Percentiles rank a stretch among this genome's conserved stretches.
Evolutionary conservation across 2,113 vertebrate genomes (phyloP).

Genomic region (Phycodurus eques): DNA sequence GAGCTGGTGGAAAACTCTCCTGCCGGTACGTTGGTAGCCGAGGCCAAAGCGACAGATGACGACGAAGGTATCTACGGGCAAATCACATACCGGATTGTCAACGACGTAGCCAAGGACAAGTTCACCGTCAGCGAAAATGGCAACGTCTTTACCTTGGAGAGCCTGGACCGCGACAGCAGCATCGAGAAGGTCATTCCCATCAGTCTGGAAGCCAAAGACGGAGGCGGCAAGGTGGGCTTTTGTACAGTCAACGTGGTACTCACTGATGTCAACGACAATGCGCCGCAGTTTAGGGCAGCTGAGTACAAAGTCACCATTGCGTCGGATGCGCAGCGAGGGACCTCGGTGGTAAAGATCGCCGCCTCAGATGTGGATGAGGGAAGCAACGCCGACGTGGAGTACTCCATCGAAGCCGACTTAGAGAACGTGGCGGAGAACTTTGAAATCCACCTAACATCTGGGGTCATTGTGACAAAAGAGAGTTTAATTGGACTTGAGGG

Average conservation of each 20-base stretch:
- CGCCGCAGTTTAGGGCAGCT: conserved; percentile 86
- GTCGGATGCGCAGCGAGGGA: conserved; percentile 82
- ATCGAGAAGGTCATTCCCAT: conserved; percentile 88
- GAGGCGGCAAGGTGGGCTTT: conserved; percentile 92
- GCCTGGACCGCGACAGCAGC: conserved; percentile 88
- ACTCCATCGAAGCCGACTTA: conserved; percentile 84
- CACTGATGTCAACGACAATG: conserved; percentile 94
- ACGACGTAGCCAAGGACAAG: conserved; percentile 90
- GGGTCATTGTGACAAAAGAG: conserved; percentile 89
- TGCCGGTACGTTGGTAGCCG: conserved; percentile 80
- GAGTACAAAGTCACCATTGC: conserved; percentile 86
- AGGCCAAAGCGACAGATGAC: conserved; percentile 83
- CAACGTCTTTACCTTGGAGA: conserved; percentile 86
- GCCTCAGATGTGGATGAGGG: conserved; percentile 95
- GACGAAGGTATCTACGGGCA: conserved; percentile 83
- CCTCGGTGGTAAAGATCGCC: conserved; percentile 82
- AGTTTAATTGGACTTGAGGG: conserved; percentile 95
- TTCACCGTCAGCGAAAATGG: conserved; percentile 87
- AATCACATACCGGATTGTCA: conserved; percentile 87
- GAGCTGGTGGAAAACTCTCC: conserved; percentile 92
- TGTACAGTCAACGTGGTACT: conserved; percentile 91
- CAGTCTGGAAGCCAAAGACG: conserved; percentile 88
- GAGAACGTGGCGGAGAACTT: conserved; percentile 90
- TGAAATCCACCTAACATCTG: conserved; percentile 84
- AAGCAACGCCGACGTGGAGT: conserved; percentile 90